Percentiles rank a stretch among this genome's conserved stretches.
Conservation (phyloP, 2,797 vertebrate genomes). For the Parauchenoglanis punctatus region DNA sequence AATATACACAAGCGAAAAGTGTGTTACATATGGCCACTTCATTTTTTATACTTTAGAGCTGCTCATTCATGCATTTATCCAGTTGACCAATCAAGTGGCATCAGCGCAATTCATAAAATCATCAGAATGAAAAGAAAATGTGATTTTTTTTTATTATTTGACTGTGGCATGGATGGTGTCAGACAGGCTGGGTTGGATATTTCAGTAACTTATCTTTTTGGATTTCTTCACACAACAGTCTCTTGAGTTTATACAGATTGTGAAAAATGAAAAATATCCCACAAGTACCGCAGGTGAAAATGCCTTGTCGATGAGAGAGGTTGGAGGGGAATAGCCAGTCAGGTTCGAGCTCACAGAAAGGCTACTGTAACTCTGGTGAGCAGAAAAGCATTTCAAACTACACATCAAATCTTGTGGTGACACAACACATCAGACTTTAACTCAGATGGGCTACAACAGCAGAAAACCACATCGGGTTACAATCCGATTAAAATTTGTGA, state of each 20-base stretch:
- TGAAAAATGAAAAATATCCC: not conserved
- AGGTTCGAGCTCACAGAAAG: not conserved
- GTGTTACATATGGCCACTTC: not conserved
- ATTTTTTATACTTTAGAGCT: not conserved
- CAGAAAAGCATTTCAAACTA: not conserved
- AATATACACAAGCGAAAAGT: not conserved
- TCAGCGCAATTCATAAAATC: not conserved
- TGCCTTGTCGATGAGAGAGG: not conserved
- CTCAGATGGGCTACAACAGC: not conserved
- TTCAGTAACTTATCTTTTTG: not conserved
- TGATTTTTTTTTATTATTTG: not conserved
- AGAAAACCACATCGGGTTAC: not conserved
- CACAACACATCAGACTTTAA: not conserved
- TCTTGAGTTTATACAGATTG: not conserved
- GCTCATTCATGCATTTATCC: not conserved
- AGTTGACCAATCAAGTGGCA: not conserved
- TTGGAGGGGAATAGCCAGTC: too few relatives aligned
- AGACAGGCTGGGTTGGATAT: not conserved
- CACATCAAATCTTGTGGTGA: not conserved
- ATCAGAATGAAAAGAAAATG: not conserved
- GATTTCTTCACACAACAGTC: not conserved
- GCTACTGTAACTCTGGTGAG: not conserved
- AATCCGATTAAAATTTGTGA: not conserved
- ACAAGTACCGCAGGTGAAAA: not conserved
- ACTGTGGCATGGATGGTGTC: not conserved